Evolutionary conservation across 2,888 invertebrate genomes (phyloP).

Genomic region (Merodon equestris): DNA sequence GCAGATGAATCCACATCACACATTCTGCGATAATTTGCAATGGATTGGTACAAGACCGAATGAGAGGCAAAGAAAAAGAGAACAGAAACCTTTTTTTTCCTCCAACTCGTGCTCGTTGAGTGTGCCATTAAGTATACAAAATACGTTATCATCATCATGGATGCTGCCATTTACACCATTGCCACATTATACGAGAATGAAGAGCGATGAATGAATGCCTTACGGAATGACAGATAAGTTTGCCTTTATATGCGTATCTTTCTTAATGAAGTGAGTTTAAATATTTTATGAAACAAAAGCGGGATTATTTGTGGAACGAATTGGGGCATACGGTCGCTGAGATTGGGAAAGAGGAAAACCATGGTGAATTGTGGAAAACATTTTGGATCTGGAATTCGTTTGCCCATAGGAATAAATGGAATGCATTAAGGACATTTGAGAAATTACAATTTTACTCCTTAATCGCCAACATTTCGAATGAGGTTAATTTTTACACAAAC

Average conservation of each 20-base stretch:
- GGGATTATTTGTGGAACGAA: slow-evolving; percentile 41
- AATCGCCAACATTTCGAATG: no score
- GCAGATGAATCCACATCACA: no score
- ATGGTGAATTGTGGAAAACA: no score
- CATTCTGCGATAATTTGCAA: no score
- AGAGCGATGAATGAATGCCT: background rate
- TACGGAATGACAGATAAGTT: slow-evolving; percentile 4
- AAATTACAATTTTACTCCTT: no score
- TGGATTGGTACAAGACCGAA: no score
- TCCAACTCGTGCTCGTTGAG: slow-evolving; percentile 17
- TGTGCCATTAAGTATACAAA: slow-evolving; percentile 36
- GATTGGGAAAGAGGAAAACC: no score
- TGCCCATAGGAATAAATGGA: no score
- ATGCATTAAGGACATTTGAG: no score
- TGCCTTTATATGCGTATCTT: slow-evolving; percentile 3
- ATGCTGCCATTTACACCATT: slow-evolving; percentile 21
- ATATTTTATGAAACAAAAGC: slow-evolving; percentile 46
- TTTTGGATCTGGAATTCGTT: no score
- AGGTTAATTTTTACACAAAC: no score
- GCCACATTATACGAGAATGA: no score
- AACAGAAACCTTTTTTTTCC: background rate
- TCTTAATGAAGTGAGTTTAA: slow-evolving; percentile 32
- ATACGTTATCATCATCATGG: slow-evolving; percentile 49
- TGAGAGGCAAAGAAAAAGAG: background rate
- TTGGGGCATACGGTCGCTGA: slow-evolving; percentile 26